Percentiles rank a stretch among this genome's conserved stretches.
These are phyloP conservation scores for Spodoptera frugiperda DNA, from an alignment of 1,140 invertebrate species.

Conservation along the genomic window DNA sequence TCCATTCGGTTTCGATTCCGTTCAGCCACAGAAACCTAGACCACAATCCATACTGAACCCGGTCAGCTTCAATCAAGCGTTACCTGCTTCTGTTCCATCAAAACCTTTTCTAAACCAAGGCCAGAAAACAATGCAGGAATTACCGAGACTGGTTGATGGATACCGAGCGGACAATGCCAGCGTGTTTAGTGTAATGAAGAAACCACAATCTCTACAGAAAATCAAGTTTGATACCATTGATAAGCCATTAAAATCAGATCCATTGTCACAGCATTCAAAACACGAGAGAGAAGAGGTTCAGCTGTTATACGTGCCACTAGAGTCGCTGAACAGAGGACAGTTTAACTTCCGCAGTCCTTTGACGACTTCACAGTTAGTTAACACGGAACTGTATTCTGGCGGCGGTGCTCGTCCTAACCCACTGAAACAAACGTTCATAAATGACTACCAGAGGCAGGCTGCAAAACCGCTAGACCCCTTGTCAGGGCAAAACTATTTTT, in stretches of 20 bases:
- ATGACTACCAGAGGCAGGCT: conserved; percentile 65
- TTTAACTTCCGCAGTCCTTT: conserved; percentile 78
- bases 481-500: conserved; percentile 62
- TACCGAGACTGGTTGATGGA: conserved; percentile 78
- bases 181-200: conserved; percentile 61
- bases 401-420: conserved; percentile 65
- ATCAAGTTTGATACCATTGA: conserved; percentile 72
- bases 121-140: conserved; percentile 61
- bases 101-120: conserved; percentile 64
- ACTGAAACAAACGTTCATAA: conserved; percentile 69
- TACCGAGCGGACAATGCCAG: conserved; percentile 77
- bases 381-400: conserved; percentile 72
- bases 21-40: conserved; percentile 65
- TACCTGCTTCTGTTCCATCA: conserved; percentile 60
- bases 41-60: conserved; percentile 60
- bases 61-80: conserved; percentile 61
- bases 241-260: conserved; percentile 60
- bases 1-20: conserved; percentile 68
- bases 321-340: conserved; percentile 89
- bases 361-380: conserved; percentile 65
- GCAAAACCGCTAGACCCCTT: conserved; percentile 62
- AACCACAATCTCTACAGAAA: conserved; percentile 73
- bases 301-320: conserved; percentile 92
- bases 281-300: conserved; percentile 90
- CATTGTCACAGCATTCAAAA: conserved; percentile 63